Evolutionary conservation across 2,113 vertebrate genomes (phyloP).

Genomic region (Myodes glareolus): DNA sequence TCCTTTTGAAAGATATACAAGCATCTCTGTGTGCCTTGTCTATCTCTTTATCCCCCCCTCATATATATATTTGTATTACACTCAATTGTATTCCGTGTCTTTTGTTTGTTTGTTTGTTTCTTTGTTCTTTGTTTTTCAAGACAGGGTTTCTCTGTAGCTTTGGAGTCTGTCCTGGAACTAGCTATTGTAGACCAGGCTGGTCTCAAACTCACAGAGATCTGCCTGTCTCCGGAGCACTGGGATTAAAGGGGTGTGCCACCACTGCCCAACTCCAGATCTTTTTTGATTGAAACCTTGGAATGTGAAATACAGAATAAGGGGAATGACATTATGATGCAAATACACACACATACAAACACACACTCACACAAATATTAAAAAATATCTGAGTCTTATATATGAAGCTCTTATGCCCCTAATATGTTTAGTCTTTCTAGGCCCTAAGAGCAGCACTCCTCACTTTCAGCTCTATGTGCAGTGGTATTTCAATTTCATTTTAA

Average conservation of each 20-base stretch:
- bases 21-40: rapidly evolving
- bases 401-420: background rate
- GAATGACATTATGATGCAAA: background rate
- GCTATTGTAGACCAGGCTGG: too few relatives aligned
- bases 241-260: too few relatives aligned
- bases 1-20: background rate
- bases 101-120: too few relatives aligned
- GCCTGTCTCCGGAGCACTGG: too few relatives aligned
- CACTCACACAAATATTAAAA: background rate
- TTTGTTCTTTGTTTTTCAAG: too few relatives aligned
- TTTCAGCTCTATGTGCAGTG: background rate
- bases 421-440: background rate
- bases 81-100: background rate
- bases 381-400: too few relatives aligned
- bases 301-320: background rate
- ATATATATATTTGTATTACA: background rate
- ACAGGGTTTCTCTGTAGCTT: too few relatives aligned
- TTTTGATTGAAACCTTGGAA: background rate
- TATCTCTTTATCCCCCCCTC: background rate
- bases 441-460: background rate
- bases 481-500: too few relatives aligned
- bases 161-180: too few relatives aligned
- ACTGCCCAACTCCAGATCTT: background rate
- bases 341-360: background rate
- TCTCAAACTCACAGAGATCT: too few relatives aligned